Evolutionary conservation across 2,113 vertebrate genomes (phyloP), one percentile per base, ranked within the genome.

Genomic region (Passerina amoena): DNA sequence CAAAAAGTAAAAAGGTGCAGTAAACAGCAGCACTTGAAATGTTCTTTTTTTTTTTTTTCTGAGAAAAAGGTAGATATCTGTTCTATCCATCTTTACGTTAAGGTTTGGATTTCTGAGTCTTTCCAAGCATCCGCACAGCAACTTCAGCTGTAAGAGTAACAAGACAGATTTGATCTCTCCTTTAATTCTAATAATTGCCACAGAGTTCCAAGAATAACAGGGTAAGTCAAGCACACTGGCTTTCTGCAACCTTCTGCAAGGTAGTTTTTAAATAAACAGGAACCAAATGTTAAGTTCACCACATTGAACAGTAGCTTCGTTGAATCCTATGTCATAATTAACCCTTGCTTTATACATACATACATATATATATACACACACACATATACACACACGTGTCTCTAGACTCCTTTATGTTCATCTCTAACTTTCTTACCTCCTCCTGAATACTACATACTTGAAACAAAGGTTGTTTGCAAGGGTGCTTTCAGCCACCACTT

Each of bases 1-100:
- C 88, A 96, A 76, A 94, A 95, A 94, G 66, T 37, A 86, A 94
- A 97, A 94, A 96, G 51, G 38, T 86, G 53, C 91, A 96, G 86
- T 92, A 94, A 95, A 95, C 1, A 31, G 40, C 28, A 92, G 90
- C 68, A 95, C 68, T 30, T 19, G 3, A 78, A 82, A 72, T 14
- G 24, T 33, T 95, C 57, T 59, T 56, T 10, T 56, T 51, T 35
- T 14, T 33, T 20, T n/a, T 89, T 92, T 19, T 0, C 75, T 68
- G 51, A 86, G 47, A 50, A 84, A 94, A 91, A 73, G 28, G 16
- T 30, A 37, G 9, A 50, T 4, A 16, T 60, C 48, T 90, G 31
- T 83, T 90, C 47, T 53, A 38, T 37, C 2, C 1, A 68, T 84
- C 63, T 80, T 80, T 44, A 72, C 2, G 1, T 59, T 64, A 68